Base-by-base conservation (phyloP, 2,113 vertebrate species). In the Cryptotis parvus region DNA sequence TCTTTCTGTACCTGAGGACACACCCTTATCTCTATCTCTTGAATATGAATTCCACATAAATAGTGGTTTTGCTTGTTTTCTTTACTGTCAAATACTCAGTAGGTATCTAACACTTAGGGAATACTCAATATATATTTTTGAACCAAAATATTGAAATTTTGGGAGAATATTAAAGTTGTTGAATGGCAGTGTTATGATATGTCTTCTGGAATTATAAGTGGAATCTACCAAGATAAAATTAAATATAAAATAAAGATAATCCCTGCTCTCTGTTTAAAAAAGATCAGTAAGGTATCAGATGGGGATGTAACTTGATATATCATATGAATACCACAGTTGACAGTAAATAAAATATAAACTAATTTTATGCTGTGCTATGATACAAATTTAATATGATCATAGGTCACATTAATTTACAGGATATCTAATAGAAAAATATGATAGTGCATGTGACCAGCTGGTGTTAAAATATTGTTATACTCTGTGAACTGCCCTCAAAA, bases 171-270 rank as follows among this genome's bases (percentile, higher is more conserved):
- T 78, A 35, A 80, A 61, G 12, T 66, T 41, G 4, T 73, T 68
- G 9, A 70, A 12, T 31, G 31, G 41, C 39, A 68, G 35, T 78
- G 22, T 70, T 74, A 55, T 52, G 39, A 76, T 72, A 83, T 61
- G 27, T 73, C 6, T 35, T 93, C 9, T 66, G 27, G 63, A 79
- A 66, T 66, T 69, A 63, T 39, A 86, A 83, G 6, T 6, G 66
- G 20, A 94, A 39, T 55, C 0, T 55, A 61, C 8, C 18, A 91
- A 86, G 33, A 76, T 61, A 75, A 94, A 84, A 73, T 72, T 66
- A 61, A 87, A 75, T 37, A 45, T 6, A 1, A n/a, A 75, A 76
- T 76, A 83, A 27, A 77, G 2, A 33, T 69, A 52, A 83, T 55
- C 3, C 10, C 1, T 73, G 9, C 29, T 18, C 0, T 66, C 70